Evolutionary conservation across 2,888 invertebrate genomes (phyloP).

Genomic region (Baronia brevicornis): DNA sequence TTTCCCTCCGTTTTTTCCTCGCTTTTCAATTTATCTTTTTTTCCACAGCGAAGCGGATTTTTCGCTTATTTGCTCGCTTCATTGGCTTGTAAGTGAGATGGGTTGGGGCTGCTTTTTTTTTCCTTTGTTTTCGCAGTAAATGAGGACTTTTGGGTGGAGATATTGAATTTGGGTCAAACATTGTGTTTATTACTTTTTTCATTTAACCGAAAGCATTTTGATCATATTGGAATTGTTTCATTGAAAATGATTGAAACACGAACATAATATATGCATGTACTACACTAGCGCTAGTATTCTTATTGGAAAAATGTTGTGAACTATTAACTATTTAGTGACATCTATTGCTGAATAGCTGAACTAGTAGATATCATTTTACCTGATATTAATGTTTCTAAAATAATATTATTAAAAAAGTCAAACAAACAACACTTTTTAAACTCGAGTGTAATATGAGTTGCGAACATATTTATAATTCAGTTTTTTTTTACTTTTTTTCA

Average conservation of each 20-base stretch:
- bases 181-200: conserved; percentile 13
- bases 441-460: no score
- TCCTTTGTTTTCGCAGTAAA: conserved; percentile 39
- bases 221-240: neutral
- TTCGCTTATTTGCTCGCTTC: conserved; percentile 73
- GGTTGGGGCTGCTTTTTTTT: conserved; percentile 41
- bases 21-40: conserved; percentile 65
- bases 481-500: no score
- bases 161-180: conserved; percentile 26
- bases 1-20: conserved; percentile 35
- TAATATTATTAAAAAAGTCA: conserved; percentile 8
- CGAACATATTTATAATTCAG: no score
- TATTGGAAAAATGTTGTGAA: neutral
- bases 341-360: conserved; percentile 20
- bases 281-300: conserved; percentile 1
- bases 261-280: neutral
- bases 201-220: conserved; percentile 3
- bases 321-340: conserved; percentile 14
- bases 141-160: conserved; percentile 18
- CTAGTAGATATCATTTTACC: no score
- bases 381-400: no score
- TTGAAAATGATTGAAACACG: neutral
- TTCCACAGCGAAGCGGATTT: conserved; percentile 66
- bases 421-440: conserved; percentile 12
- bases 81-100: conserved; percentile 73